These are phyloP conservation scores for Chionodraco myersi DNA, from an alignment of 2,113 vertebrate genomes.

Conservation along the genomic window DNA sequence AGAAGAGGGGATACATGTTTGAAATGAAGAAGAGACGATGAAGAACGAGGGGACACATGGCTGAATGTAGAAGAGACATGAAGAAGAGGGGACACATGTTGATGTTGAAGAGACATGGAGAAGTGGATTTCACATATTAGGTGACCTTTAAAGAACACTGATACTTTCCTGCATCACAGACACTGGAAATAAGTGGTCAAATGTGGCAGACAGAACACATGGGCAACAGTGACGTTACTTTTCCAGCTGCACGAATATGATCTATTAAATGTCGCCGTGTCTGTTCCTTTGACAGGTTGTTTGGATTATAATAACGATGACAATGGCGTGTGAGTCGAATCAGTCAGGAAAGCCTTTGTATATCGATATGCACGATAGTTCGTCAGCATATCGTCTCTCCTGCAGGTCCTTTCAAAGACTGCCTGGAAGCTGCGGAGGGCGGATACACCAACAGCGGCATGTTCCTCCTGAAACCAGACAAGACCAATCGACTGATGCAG, in stretches of 20 bases:
- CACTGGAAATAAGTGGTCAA: conserved; percentile 48
- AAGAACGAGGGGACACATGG: no score
- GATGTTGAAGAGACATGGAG: no score
- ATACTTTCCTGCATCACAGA: neutral
- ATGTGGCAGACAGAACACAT: conserved; percentile 10
- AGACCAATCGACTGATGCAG: conserved; percentile 96
- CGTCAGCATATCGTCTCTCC: neutral
- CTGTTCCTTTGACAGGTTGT: conserved; percentile 3
- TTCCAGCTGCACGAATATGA: conserved; percentile 17
- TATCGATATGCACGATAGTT: neutral
- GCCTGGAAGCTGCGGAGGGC: conserved; percentile 93
- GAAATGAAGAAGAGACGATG: no score
- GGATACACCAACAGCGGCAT: conserved; percentile 92
- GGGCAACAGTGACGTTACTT: conserved; percentile 43
- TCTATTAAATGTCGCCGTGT: conserved; percentile 11
- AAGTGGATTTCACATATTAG: no score
- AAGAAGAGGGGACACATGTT: no score
- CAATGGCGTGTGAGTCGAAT: neutral
- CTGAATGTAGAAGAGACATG: no score
- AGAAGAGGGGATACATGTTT: no score
- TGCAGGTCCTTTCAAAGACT: conserved; percentile 95
- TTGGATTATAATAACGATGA: neutral
- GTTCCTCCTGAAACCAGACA: conserved; percentile 95
- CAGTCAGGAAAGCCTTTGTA: neutral
- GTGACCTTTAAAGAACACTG: no score